Evolutionary conservation across 2,113 vertebrate species (phyloP).

Genomic region (Herpetotheres cachinnans): DNA sequence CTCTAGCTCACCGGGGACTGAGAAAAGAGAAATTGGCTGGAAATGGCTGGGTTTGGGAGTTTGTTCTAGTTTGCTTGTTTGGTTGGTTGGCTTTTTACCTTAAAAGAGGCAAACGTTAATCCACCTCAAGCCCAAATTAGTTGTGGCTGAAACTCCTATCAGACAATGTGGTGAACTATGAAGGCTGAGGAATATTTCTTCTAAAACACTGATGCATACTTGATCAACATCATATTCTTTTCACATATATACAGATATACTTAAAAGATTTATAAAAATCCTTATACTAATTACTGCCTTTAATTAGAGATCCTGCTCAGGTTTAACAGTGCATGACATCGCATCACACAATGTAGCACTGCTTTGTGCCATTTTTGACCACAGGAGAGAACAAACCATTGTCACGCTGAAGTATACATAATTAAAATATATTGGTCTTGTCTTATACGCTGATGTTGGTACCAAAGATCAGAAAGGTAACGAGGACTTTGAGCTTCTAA

Average conservation of each 20-base stretch:
- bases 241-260: neutral
- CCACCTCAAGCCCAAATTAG: neutral
- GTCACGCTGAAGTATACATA: neutral
- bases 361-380: neutral
- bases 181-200: neutral
- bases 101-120: neutral
- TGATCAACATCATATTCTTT: neutral
- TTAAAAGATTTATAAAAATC: neutral
- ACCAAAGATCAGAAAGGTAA: neutral
- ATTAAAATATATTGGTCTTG: neutral
- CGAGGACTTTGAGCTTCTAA: neutral
- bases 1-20: neutral
- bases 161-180: neutral
- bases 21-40: neutral
- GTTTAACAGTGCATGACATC: neutral
- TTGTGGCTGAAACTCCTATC: neutral
- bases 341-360: neutral
- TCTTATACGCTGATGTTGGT: neutral
- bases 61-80: neutral
- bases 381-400: neutral
- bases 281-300: neutral
- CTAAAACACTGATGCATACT: neutral
- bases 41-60: neutral
- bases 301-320: neutral
- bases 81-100: neutral